Conservation (phyloP, 2,888 invertebrate species). For the Steinernema carpocapsae region DNA sequence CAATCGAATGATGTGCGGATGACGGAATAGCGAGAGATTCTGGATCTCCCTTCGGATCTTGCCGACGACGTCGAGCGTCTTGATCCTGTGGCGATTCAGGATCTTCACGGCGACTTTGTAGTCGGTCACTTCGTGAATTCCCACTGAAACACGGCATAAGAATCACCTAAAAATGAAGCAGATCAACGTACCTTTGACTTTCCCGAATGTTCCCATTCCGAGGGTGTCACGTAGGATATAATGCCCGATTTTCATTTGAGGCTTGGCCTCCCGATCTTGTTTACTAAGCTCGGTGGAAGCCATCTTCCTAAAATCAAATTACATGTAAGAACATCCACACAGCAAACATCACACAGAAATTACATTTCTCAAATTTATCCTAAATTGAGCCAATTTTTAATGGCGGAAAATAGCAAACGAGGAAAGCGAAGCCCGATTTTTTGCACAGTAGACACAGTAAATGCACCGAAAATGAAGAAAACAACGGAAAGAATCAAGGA, state of each 20-base stretch:
- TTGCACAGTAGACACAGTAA: no score
- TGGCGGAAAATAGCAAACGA: no score
- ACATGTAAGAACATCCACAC: constrained; percentile 26
- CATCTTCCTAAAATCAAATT: constrained; percentile 55
- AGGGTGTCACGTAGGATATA: constrained; percentile 91
- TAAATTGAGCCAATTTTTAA: no score
- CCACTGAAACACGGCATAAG: constrained; percentile 74
- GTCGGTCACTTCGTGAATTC: constrained; percentile 93
- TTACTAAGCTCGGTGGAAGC: constrained; percentile 55
- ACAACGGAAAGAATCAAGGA: background rate
- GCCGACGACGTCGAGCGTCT: constrained; percentile 97
- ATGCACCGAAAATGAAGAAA: constrained; percentile 12
- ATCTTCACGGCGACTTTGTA: constrained; percentile 99
- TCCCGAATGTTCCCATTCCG: constrained; percentile 92
- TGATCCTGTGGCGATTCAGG: constrained; percentile 95
- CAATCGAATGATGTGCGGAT: constrained; percentile 98
- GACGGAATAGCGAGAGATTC: constrained; percentile 96
- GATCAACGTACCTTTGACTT: constrained; percentile 83
- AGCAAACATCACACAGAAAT: no score
- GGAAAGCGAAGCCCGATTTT: no score
- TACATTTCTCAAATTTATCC: no score
- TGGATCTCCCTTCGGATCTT: constrained; percentile 98
- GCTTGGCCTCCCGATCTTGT: constrained; percentile 59
- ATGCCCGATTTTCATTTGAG: constrained; percentile 80
- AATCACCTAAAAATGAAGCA: constrained; percentile 6